Conservation (phyloP, 2,797 vertebrate species). For the Hyperoplus immaculatus region DNA sequence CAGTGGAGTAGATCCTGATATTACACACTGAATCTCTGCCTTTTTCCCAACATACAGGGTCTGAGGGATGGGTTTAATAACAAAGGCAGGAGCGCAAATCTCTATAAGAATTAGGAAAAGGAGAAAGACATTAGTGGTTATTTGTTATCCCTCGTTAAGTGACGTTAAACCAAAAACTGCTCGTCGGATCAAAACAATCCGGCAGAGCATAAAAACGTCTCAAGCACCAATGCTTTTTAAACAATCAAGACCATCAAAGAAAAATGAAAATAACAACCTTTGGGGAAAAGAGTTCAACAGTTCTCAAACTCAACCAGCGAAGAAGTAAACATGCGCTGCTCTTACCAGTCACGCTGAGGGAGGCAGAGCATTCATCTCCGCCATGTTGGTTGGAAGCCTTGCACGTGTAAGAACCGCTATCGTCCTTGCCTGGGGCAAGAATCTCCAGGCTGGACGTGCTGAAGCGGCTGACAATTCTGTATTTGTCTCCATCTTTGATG, state of each 20-base stretch:
- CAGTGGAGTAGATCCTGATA: conserved; percentile 89
- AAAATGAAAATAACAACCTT: background rate
- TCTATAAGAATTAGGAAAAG: conserved; percentile 83
- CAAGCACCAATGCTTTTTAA: background rate
- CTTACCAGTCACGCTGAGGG: conserved; percentile 93
- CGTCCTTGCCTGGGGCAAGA: conserved; percentile 87
- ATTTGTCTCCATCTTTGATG: conserved; percentile 92
- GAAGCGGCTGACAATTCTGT: conserved; percentile 88
- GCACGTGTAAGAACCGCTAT: conserved; percentile 92
- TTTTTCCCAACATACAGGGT: conserved; percentile 91
- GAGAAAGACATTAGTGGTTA: conserved; percentile 65
- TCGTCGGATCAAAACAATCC: background rate
- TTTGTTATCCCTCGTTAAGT: conserved; percentile 6
- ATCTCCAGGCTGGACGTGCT: conserved; percentile 91
- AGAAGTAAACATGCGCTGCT: conserved; percentile 37
- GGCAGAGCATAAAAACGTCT: background rate
- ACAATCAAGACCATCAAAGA: background rate
- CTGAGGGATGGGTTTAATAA: conserved; percentile 90
- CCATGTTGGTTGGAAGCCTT: conserved; percentile 93
- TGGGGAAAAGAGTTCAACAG: background rate
- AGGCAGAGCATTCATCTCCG: conserved; percentile 91
- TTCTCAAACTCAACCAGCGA: conserved; percentile 23
- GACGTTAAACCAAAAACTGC: conserved; percentile 1
- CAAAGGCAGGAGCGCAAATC: conserved; percentile 89
- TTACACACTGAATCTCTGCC: conserved; percentile 88